Percentiles rank a stretch among this genome's conserved stretches.
These are phyloP conservation scores for Chrysemys picta DNA, from an alignment of 2,113 vertebrate genomes.

Conservation along the genomic window DNA sequence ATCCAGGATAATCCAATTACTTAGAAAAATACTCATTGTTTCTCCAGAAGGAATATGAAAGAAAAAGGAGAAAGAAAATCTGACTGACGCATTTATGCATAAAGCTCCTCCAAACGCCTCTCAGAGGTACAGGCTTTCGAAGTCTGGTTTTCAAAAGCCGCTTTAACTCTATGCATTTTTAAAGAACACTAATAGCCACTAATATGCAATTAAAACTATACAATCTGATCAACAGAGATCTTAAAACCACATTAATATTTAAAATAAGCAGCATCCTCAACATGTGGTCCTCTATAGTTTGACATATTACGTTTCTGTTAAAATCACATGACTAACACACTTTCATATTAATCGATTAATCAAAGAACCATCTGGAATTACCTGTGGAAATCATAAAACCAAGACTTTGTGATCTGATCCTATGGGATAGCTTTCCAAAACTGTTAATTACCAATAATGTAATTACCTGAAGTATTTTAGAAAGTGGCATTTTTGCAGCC, in stretches of 20 bases:
- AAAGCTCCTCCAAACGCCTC: not conserved
- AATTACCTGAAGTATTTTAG: not conserved
- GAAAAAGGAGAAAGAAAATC: not conserved
- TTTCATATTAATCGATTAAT: not conserved
- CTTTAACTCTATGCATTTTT: not conserved
- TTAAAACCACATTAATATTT: not conserved
- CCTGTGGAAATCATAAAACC: not conserved
- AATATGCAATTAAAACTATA: not conserved
- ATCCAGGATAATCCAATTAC: not conserved
- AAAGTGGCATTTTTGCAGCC: not conserved
- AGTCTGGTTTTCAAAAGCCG: not conserved
- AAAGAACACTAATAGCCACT: not conserved
- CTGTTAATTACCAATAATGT: not conserved
- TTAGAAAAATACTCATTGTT: not conserved
- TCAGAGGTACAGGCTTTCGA: not conserved
- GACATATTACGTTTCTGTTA: not conserved
- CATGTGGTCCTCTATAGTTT: not conserved
- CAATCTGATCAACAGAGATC: not conserved
- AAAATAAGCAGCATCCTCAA: not conserved
- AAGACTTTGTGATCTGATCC: not conserved
- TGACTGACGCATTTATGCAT: not conserved
- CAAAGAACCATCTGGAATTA: not conserved
- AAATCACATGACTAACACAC: not conserved
- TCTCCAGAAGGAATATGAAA: not conserved
- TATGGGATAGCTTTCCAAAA: not conserved